Conservation (phyloP, 2,113 vertebrate species). For the Theristicus caerulescens region DNA sequence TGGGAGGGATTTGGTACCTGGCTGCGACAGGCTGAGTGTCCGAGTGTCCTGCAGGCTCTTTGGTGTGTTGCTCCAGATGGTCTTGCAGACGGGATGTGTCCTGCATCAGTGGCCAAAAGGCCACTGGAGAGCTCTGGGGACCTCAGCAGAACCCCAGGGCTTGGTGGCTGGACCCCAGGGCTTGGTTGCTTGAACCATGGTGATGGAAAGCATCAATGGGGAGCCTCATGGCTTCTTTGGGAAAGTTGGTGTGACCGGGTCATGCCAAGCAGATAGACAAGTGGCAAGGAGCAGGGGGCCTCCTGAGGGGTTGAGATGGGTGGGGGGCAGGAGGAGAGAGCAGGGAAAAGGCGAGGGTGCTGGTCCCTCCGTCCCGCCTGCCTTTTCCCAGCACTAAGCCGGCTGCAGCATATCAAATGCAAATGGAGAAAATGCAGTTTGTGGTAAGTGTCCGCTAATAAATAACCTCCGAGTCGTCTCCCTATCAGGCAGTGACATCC, state of each 20-base stretch:
- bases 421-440: conserved; percentile 74
- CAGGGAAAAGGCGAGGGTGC: neutral
- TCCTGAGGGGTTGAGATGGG: neutral
- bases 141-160: neutral
- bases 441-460: conserved; percentile 76
- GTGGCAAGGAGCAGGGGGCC: fast-evolving
- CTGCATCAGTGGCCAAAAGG: fast-evolving
- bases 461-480: conserved; percentile 74
- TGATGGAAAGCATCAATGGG: neutral
- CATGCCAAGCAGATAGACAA: neutral
- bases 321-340: neutral
- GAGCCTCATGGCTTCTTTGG: neutral
- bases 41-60: neutral
- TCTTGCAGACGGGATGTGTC: neutral
- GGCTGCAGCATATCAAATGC: conserved; percentile 42
- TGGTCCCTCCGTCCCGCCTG: neutral
- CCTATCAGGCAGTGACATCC: conserved; percentile 78
- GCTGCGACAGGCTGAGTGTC: neutral
- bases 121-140: neutral
- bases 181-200: neutral
- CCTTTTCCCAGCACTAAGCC: neutral
- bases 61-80: neutral
- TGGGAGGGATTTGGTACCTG: neutral
- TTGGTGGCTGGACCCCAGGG: neutral
- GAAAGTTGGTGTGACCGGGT: neutral